phyloP scores from a whole-genome alignment of 92 coral and sea anemone species.

The Palythoa caribaeorum region DNA sequence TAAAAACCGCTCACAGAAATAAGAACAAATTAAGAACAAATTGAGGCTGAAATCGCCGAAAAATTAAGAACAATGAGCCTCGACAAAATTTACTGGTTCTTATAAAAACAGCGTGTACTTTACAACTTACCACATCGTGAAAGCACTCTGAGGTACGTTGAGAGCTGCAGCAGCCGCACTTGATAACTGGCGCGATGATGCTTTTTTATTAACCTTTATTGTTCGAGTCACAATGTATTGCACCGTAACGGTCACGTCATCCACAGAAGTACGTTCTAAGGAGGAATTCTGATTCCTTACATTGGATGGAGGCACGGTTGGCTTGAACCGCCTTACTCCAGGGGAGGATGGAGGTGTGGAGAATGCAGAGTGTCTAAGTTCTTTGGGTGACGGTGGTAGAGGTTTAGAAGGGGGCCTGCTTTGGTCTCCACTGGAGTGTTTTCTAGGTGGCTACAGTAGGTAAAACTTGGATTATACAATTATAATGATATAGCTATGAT shows the following conservation, averaged over 20 bases:
- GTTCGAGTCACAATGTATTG: slow-evolving; percentile 85
- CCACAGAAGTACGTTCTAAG: slow-evolving; percentile 42
- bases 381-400: slow-evolving; percentile 80
- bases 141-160: slow-evolving; percentile 64
- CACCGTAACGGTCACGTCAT: slow-evolving; percentile 70
- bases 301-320: slow-evolving; percentile 20
- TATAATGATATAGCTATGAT: neutral
- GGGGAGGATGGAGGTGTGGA: slow-evolving; percentile 3
- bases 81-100: too few relatives aligned
- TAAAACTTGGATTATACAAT: neutral
- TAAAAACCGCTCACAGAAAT: too few relatives aligned
- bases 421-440: slow-evolving; percentile 52
- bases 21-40: too few relatives aligned
- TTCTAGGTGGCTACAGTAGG: slow-evolving; percentile 31
- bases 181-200: slow-evolving; percentile 66
- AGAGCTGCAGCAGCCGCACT: slow-evolving; percentile 82
- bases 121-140: slow-evolving; percentile 73
- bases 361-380: slow-evolving; percentile 2
- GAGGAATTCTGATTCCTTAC: slow-evolving; percentile 21
- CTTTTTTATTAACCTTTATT: slow-evolving; percentile 67
- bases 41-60: too few relatives aligned
- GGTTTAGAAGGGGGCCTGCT: slow-evolving; percentile 82
- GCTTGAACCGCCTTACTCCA: slow-evolving; percentile 36
- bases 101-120: too few relatives aligned
- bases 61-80: too few relatives aligned